phyloP scores from a whole-genome alignment of 2,113 vertebrate genomes.

The Leucosticte australis region DNA sequence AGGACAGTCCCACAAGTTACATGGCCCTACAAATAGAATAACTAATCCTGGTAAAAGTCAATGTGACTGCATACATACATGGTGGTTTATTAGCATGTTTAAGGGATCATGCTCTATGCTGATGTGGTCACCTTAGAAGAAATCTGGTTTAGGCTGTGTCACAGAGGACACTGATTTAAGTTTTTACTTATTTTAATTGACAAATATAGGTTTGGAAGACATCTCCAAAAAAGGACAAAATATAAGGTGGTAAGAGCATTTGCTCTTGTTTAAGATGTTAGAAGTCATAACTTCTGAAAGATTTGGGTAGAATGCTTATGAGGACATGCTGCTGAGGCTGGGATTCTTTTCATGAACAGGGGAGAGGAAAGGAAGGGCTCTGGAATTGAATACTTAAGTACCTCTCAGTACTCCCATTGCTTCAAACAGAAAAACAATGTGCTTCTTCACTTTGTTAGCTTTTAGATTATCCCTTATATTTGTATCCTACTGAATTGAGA shows the following conservation, averaged over 20 bases:
- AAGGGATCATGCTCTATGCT: neutral
- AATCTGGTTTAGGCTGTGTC: neutral
- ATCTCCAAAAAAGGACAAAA: neutral
- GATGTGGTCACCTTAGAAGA: rapidly evolving
- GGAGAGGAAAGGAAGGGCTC: neutral
- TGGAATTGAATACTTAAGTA: neutral
- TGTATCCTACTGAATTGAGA: neutral
- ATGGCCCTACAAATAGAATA: neutral
- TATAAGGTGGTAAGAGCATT: neutral
- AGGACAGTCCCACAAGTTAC: neutral
- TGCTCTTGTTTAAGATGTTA: neutral
- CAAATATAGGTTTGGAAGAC: neutral
- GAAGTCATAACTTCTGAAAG: neutral
- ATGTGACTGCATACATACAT: rapidly evolving
- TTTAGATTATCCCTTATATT: neutral
- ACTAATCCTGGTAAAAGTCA: neutral
- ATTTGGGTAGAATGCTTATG: neutral
- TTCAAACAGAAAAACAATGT: neutral
- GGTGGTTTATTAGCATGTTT: neutral
- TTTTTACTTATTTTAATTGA: neutral
- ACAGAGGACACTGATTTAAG: neutral
- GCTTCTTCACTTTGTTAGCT: neutral
- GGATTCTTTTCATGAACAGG: neutral
- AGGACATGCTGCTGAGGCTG: neutral
- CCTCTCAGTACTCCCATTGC: neutral